These are phyloP conservation scores for Sebastes hubbsi DNA, from an alignment of 2,797 vertebrate species.

Conservation along the genomic window DNA sequence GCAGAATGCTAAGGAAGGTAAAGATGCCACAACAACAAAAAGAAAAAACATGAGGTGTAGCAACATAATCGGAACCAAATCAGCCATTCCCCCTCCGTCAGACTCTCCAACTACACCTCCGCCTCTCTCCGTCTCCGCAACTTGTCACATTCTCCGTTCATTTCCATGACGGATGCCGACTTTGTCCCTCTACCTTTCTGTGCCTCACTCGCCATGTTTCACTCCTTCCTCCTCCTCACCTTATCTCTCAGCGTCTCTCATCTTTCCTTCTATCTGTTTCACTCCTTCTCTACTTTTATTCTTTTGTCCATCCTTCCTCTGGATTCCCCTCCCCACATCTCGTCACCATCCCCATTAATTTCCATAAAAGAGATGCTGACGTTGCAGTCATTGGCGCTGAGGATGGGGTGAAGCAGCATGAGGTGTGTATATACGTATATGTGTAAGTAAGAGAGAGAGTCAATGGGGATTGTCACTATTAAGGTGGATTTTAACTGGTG, in stretches of 20 bases:
- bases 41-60: constrained; percentile 30
- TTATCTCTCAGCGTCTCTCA: not conserved
- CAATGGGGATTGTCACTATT: constrained; percentile 73
- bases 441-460: not conserved
- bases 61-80: constrained; percentile 86
- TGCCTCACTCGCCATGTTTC: too few relatives aligned
- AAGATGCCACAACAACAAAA: constrained; percentile 78
- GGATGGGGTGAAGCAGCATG: not conserved
- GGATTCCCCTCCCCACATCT: constrained; percentile 8
- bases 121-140: constrained; percentile 19
- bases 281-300: not conserved
- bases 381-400: constrained; percentile 79
- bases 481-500: constrained; percentile 86
- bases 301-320: not conserved
- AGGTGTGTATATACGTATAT: not conserved
- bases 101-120: constrained; percentile 32
- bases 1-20: constrained; percentile 64
- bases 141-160: constrained; percentile 44
- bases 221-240: not conserved
- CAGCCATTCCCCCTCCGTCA: constrained; percentile 75
- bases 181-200: constrained; percentile 25
- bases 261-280: not conserved
- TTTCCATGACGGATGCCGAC: constrained; percentile 53
- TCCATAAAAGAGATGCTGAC: constrained; percentile 87
- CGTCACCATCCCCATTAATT: constrained; percentile 58